Conservation (phyloP, 2,888 invertebrate species). For the Saturnia pavonia region DNA sequence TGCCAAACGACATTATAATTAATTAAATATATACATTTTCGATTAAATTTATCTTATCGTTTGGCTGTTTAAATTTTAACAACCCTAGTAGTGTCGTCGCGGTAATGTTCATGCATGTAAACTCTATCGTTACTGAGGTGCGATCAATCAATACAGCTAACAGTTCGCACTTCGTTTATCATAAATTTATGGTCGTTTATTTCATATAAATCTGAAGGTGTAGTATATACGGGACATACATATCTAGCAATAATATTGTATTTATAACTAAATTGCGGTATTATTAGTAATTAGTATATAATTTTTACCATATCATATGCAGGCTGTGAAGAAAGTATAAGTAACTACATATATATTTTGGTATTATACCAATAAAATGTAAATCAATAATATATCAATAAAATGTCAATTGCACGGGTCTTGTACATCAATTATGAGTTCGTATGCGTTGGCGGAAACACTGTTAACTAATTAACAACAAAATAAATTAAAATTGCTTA, state of each 20-base stretch:
- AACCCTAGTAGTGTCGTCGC: neutral
- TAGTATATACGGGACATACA: neutral
- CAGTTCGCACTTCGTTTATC: constrained; percentile 7
- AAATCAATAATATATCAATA: too few species aligned
- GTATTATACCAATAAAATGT: too few species aligned
- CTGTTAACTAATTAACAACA: too few species aligned
- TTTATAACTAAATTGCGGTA: too few species aligned
- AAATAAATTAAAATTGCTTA: too few species aligned
- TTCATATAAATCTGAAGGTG: neutral
- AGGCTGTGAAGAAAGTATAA: too few species aligned
- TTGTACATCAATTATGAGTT: too few species aligned
- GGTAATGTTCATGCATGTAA: constrained; percentile 12
- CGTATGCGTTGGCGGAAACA: too few species aligned
- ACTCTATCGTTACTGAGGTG: neutral
- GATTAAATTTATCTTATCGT: neutral
- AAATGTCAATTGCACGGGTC: too few species aligned
- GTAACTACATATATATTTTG: too few species aligned
- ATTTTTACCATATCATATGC: too few species aligned
- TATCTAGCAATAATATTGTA: neutral
- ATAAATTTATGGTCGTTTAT: neutral
- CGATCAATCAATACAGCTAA: constrained; percentile 8
- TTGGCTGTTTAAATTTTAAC: neutral
- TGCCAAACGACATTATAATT: neutral
- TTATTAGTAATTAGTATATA: too few species aligned
- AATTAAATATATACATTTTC: neutral